A percentile compares a stretch with the other conserved stretches of the same genome.
phyloP scores from a whole-genome alignment of 2,888 invertebrate genomes.

The Sesia bembeciformis region DNA sequence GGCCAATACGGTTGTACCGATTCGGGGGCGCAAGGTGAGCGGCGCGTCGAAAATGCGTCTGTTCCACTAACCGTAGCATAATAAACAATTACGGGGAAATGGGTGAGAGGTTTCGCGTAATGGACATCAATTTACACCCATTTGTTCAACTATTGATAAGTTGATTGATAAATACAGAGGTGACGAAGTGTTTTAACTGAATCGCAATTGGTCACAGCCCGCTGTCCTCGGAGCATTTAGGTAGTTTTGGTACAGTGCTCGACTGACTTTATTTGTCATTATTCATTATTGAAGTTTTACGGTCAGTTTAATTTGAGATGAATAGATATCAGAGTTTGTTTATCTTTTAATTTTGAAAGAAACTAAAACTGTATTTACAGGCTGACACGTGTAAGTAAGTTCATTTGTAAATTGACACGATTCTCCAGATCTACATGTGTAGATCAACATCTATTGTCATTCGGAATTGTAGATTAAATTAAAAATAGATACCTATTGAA shows the following conservation, averaged over 20 bases:
- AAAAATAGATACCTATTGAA: too few relatives aligned
- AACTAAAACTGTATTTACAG: not conserved
- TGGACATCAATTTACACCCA: slow-evolving; percentile 41
- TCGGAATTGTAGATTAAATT: too few relatives aligned
- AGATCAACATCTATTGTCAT: too few relatives aligned
- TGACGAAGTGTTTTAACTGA: slow-evolving; percentile 20
- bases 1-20: slow-evolving; percentile 10
- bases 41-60: slow-evolving; percentile 17
- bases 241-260: not conserved
- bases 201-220: slow-evolving; percentile 31
- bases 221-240: not conserved
- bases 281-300: not conserved
- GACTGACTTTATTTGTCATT: not conserved
- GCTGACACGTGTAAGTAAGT: too few relatives aligned
- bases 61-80: slow-evolving; percentile 17
- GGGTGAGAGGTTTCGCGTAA: slow-evolving; percentile 50
- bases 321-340: not conserved
- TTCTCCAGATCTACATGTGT: too few relatives aligned
- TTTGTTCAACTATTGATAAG: slow-evolving; percentile 33
- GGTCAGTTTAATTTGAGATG: not conserved
- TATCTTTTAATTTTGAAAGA: not conserved
- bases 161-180: slow-evolving; percentile 30
- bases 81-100: slow-evolving; percentile 27
- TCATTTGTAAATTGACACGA: too few relatives aligned
- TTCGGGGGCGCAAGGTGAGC: slow-evolving; percentile 14